phyloP scores from a whole-genome alignment of 2,888 invertebrate species.

The Homarus gammarus region DNA sequence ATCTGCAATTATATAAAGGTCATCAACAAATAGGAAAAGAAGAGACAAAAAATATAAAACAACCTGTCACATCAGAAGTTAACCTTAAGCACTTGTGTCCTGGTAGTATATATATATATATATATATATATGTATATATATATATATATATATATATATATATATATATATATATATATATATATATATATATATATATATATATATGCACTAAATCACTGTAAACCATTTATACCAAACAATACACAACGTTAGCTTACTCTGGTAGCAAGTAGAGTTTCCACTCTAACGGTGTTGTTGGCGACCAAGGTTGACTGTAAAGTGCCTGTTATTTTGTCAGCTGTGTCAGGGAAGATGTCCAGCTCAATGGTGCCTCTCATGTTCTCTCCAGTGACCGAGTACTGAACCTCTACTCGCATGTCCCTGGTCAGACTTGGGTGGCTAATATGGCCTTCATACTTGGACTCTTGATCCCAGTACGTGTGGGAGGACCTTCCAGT shows the following conservation, averaged over 20 bases:
- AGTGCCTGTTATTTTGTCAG: conserved; percentile 39
- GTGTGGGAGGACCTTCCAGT: conserved; percentile 5
- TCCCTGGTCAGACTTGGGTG: conserved; percentile 41
- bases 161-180: no score
- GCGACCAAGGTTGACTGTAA: not conserved
- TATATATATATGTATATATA: no score
- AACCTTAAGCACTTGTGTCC: no score
- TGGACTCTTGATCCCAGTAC: not conserved
- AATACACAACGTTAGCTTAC: no score
- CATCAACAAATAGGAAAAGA: not conserved
- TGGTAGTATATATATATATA: no score
- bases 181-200: no score
- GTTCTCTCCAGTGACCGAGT: not conserved
- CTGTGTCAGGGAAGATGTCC: conserved; percentile 50
- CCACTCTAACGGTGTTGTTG: conserved; percentile 28
- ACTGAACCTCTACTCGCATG: conserved; percentile 16
- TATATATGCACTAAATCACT: no score
- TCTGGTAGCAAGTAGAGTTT: not conserved
- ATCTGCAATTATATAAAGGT: conserved; percentile 28
- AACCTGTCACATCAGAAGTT: no score
- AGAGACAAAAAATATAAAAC: not conserved
- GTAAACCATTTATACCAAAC: no score
- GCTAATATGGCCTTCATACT: conserved; percentile 29
- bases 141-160: no score
- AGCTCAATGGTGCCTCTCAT: conserved; percentile 34